phyloP scores from a whole-genome alignment of 2,797 vertebrate species.

The Menidia menidia region DNA sequence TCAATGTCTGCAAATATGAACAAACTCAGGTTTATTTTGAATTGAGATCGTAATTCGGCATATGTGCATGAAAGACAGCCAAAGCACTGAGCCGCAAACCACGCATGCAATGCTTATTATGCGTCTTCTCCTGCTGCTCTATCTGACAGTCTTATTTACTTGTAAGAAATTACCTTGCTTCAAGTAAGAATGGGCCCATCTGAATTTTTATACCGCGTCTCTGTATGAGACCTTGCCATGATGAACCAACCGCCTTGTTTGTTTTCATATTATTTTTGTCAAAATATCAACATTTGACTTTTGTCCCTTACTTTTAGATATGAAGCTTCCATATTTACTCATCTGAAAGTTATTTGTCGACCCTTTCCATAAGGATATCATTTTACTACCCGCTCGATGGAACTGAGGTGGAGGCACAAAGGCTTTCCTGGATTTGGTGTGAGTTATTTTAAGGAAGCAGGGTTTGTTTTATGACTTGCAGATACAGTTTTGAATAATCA shows the following conservation, averaged over 20 bases:
- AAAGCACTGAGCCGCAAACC: neutral
- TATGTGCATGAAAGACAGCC: neutral
- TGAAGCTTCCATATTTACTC: slow-evolving; percentile 68
- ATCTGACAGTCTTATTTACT: slow-evolving; percentile 57
- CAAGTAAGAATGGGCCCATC: slow-evolving; percentile 50
- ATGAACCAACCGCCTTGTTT: slow-evolving; percentile 34
- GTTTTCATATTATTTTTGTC: slow-evolving; percentile 72
- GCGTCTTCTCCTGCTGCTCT: slow-evolving; percentile 40
- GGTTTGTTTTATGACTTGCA: slow-evolving; percentile 71
- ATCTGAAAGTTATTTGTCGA: slow-evolving; percentile 70
- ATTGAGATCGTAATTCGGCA: neutral
- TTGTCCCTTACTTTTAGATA: slow-evolving; percentile 61
- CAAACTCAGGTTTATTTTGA: neutral
- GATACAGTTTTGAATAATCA: slow-evolving; percentile 77
- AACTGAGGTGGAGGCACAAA: slow-evolving; percentile 62
- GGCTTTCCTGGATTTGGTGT: slow-evolving; percentile 48
- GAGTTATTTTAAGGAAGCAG: slow-evolving; percentile 22
- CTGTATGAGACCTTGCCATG: slow-evolving; percentile 28
- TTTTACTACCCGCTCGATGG: slow-evolving; percentile 58
- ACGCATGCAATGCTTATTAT: slow-evolving; percentile 37
- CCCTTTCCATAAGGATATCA: slow-evolving; percentile 76
- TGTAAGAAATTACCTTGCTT: slow-evolving; percentile 64
- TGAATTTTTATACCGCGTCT: slow-evolving; percentile 43
- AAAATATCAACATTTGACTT: slow-evolving; percentile 74
- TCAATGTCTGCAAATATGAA: slow-evolving; percentile 84